These are phyloP conservation scores for Dermatophagoides farinae DNA, from an alignment of 1,140 invertebrate genomes.

Conservation along the genomic window DNA sequence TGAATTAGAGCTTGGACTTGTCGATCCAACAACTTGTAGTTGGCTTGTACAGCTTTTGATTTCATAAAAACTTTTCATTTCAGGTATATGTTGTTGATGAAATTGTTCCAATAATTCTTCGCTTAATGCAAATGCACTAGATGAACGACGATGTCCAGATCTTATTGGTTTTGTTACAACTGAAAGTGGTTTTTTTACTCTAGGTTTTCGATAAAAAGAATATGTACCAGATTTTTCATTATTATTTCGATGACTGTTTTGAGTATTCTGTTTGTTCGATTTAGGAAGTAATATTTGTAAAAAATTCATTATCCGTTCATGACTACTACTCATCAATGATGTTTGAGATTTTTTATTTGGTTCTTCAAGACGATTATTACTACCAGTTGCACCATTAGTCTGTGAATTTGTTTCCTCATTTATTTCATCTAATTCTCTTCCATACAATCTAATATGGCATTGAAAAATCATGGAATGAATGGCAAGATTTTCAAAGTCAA, in stretches of 20 bases:
- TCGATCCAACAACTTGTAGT: not conserved
- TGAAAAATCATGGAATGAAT: no score
- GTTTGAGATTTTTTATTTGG: not conserved
- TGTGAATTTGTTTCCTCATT: not conserved
- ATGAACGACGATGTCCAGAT: not conserved
- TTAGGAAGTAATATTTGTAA: slow-evolving; percentile 3
- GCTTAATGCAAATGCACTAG: not conserved
- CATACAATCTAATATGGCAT: not conserved
- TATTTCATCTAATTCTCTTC: not conserved
- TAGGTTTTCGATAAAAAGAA: not conserved
- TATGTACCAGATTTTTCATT: not conserved
- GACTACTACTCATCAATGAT: not conserved
- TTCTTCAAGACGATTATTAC: not conserved
- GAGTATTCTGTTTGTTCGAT: not conserved
- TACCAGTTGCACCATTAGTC: not conserved
- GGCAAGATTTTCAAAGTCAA: no score
- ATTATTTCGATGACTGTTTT: not conserved
- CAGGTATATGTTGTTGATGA: not conserved
- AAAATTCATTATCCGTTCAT: slow-evolving; percentile 1
- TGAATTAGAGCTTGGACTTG: not conserved
- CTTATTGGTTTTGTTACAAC: not conserved
- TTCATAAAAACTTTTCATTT: not conserved
- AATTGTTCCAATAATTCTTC: not conserved
- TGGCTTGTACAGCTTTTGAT: not conserved
- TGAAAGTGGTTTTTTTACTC: not conserved